These are phyloP conservation scores for Etheostoma nigrum DNA, from an alignment of 2,797 vertebrate species.

Conservation along the genomic window DNA sequence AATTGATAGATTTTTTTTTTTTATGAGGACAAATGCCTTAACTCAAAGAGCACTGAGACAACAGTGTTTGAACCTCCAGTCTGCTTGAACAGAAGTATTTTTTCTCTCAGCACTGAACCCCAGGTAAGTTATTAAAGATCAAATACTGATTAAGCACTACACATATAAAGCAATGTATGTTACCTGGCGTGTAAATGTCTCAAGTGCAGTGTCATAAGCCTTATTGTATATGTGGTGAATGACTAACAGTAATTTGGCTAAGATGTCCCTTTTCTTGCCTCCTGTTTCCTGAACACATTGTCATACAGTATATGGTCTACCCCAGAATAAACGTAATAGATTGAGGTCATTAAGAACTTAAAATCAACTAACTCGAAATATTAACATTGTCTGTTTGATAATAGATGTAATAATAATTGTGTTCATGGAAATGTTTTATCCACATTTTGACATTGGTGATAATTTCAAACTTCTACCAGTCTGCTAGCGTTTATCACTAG, in stretches of 20 bases:
- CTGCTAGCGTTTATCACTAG: not conserved
- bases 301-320: no score
- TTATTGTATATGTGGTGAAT: not conserved
- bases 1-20: slow-evolving; percentile 13
- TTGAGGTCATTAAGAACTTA: not conserved
- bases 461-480: not conserved
- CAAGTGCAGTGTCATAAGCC: not conserved
- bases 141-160: not conserved
- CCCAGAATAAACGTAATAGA: not conserved
- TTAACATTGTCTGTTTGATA: not conserved
- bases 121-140: slow-evolving; percentile 58
- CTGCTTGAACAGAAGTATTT: slow-evolving; percentile 9
- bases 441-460: not conserved
- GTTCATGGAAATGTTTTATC: not conserved
- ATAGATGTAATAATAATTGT: not conserved
- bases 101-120: slow-evolving; percentile 53
- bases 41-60: slow-evolving; percentile 8
- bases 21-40: slow-evolving; percentile 16
- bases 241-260: not conserved
- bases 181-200: not conserved
- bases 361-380: not conserved
- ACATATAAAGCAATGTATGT: not conserved
- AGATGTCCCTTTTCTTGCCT: not conserved
- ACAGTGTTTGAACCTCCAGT: not conserved
- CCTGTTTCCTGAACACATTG: not conserved